Percentiles rank a stretch among this genome's conserved stretches.
These are phyloP conservation scores for Oscheius sp. DNA, from an alignment of 2,888 invertebrate genomes.

Conservation along the genomic window DNA sequence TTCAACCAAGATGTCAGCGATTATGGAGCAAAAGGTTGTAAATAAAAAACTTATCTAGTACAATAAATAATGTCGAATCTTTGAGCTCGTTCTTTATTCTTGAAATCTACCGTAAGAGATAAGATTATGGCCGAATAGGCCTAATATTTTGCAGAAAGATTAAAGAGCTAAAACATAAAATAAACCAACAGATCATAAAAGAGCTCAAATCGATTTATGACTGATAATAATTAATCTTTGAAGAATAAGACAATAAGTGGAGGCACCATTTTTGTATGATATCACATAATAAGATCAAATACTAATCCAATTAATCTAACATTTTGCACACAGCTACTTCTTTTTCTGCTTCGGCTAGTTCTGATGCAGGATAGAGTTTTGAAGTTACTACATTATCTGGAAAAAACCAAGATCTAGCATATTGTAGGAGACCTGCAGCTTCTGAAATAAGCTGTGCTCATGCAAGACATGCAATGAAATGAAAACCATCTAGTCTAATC, in stretches of 20 bases:
- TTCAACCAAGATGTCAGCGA: constrained; percentile 15
- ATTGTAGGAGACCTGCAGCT: constrained; percentile 1
- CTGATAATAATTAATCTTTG: no score
- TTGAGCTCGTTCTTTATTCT: no score
- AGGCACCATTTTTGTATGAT: not conserved
- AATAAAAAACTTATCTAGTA: not conserved
- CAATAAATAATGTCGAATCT: no score
- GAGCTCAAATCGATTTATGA: no score
- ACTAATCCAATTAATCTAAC: constrained; percentile 4
- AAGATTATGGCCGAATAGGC: no score
- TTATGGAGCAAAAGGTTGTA: constrained; percentile 18
- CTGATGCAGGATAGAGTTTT: not conserved
- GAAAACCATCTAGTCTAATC: not conserved
- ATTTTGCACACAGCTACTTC: not conserved
- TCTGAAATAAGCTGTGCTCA: constrained; percentile 19
- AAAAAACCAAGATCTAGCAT: constrained; percentile 17
- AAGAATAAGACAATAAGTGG: no score
- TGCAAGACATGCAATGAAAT: not conserved
- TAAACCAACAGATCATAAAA: no score
- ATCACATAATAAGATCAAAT: not conserved
- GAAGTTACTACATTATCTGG: not conserved
- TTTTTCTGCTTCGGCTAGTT: constrained; percentile 20
- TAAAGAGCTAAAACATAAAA: no score
- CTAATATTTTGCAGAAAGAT: no score
- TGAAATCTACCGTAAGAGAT: no score